Percentiles rank a stretch among this genome's conserved stretches.
phyloP scores from a whole-genome alignment of 2,888 invertebrate genomes.

The Clusia tigrina region DNA sequence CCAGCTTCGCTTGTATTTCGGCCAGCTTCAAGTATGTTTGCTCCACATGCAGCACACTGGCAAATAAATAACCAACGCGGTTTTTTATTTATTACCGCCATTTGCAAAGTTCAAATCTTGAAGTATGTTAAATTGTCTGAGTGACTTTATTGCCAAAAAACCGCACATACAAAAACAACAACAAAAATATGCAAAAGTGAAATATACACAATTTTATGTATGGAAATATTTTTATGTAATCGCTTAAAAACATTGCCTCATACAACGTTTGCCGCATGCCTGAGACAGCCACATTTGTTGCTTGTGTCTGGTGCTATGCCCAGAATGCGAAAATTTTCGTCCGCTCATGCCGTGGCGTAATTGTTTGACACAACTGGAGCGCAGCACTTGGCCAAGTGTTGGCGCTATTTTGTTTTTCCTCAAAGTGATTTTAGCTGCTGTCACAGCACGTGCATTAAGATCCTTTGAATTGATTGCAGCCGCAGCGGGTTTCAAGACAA shows the following conservation, averaged over 20 bases:
- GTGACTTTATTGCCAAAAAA: not conserved
- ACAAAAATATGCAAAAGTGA: not conserved
- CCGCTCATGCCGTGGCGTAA: slow-evolving; percentile 20
- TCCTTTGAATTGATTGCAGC: not conserved
- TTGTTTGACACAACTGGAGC: slow-evolving; percentile 53
- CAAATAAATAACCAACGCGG: not conserved
- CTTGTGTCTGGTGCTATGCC: too few relatives aligned
- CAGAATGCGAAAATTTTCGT: too few relatives aligned
- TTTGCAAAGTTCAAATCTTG: not conserved
- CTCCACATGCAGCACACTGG: not conserved
- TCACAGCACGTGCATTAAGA: not conserved
- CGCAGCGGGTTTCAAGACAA: too few relatives aligned
- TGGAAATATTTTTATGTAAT: too few relatives aligned
- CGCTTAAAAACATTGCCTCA: too few relatives aligned
- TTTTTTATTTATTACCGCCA: not conserved
- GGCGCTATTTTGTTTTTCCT: not conserved
- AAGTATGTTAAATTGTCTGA: not conserved
- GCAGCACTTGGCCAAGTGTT: slow-evolving; percentile 15
- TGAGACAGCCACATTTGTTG: too few relatives aligned
- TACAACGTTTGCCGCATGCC: too few relatives aligned
- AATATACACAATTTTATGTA: not conserved
- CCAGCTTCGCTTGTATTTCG: not conserved
- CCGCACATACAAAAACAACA: not conserved
- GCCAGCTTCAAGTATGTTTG: not conserved
- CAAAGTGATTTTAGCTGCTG: not conserved